Base-by-base conservation (phyloP, 2,113 vertebrate species). In the Microtus montanus region DNA sequence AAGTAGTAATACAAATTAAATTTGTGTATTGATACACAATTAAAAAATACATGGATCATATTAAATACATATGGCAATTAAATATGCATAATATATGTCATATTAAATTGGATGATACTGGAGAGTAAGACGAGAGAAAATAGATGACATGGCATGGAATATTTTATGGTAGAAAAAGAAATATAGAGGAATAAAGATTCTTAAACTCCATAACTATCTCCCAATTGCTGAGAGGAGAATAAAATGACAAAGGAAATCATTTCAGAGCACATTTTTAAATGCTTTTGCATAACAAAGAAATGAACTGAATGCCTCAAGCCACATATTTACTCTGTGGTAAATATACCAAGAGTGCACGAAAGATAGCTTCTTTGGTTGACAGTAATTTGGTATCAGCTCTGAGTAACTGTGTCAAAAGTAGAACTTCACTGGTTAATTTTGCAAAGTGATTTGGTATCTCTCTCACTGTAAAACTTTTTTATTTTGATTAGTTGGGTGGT, bases 381-480 rank as follows among this genome's bases (percentile, higher is more conserved):
- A 93, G 54, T 20, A 71, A 33, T 92, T 28, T 14, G 82, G 15
- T 38, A 44, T 84, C 63, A 54, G 30, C 75, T 28, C 74, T 74
- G 58, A 95, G 66, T 58, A 54, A 28, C 54, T 92, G 38, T 82
- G n/a, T 20, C 17, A 63, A 93, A 90, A 58, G 30, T 74, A 33
- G 7, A 77, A 52, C 41, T 17, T 82, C 95, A 88, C 54, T 70
- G 22, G 20, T 83, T 84, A 70, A 38, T 83, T 30, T 95, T 24
- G 12, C 41, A 83, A 14, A 47, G 49, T 66, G 28, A 30, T 95
- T 96, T 96, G 91, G 28, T 19, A 85, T 87, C 88, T 83, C 3
- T 47, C 33, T 95, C 94, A 71, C 61, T 93, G 38, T 38, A 30
- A 89, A 95, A 96, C n/a, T 91, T 86, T 87, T 92, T 95, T 41